These are phyloP conservation scores for Ctenicera cuprea DNA, from an alignment of 2,888 invertebrate species.

Conservation along the genomic window DNA sequence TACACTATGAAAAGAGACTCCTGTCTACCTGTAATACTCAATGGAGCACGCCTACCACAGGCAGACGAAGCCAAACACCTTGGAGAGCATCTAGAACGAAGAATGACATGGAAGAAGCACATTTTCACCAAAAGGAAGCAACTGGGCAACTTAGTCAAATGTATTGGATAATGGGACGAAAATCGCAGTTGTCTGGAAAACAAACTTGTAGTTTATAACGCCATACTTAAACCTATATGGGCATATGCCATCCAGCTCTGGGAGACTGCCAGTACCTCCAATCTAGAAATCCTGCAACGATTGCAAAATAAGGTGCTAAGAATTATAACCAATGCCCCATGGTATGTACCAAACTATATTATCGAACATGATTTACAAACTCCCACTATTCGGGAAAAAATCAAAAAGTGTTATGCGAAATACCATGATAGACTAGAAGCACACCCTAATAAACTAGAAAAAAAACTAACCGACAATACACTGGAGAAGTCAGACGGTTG, in stretches of 20 bases:
- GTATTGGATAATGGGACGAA: not conserved
- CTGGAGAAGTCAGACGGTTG: no score
- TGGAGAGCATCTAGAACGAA: not conserved
- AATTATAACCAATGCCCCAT: no score
- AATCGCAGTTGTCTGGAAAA: not conserved
- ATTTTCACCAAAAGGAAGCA: constrained; percentile 14
- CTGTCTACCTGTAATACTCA: not conserved
- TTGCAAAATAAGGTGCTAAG: no score
- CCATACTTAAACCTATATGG: not conserved
- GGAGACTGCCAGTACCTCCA: not conserved
- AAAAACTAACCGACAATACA: no score
- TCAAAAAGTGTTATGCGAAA: no score
- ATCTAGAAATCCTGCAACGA: not conserved
- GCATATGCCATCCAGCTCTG: not conserved
- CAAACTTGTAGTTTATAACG: not conserved
- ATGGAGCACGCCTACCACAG: not conserved
- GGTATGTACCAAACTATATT: no score
- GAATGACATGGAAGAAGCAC: not conserved
- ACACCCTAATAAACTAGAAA: no score
- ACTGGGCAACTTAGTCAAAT: not conserved
- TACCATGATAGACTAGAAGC: no score
- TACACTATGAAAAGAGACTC: not conserved
- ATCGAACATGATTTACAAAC: no score
- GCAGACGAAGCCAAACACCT: not conserved
- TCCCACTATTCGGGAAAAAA: no score